These are phyloP conservation scores for Nebria brevicollis DNA, from an alignment of 2,888 invertebrate species.

Conservation along the genomic window DNA sequence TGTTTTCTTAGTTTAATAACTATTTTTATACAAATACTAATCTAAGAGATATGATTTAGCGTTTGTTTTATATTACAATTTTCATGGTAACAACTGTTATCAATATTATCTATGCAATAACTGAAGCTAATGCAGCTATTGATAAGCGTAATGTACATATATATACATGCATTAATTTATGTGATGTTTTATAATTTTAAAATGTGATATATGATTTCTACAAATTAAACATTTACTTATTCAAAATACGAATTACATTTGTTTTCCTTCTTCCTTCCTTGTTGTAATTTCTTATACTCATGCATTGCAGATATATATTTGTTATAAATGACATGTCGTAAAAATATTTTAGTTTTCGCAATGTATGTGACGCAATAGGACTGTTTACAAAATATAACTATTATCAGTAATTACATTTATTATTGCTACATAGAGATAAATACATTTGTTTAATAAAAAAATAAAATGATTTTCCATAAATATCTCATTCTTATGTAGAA, in stretches of 20 bases:
- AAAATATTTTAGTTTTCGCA: not conserved
- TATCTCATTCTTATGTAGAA: constrained; percentile 31
- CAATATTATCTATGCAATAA: not conserved
- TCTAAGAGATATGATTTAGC: not conserved
- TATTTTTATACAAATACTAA: not conserved
- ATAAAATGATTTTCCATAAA: constrained; percentile 37
- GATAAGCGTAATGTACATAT: not conserved
- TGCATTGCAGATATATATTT: not conserved
- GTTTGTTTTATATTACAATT: too few species aligned
- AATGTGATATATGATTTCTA: constrained; percentile 8
- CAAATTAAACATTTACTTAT: not conserved
- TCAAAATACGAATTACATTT: not conserved
- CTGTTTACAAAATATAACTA: constrained; percentile 4
- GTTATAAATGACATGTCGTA: not conserved
- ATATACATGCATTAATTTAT: not conserved
- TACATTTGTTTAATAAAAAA: constrained; percentile 39
- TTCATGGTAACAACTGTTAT: not conserved
- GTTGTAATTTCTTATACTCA: constrained; percentile 18
- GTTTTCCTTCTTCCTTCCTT: constrained; percentile 5
- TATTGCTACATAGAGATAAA: constrained; percentile 46
- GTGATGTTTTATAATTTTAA: not conserved
- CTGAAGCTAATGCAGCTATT: not conserved
- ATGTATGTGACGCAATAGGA: not conserved
- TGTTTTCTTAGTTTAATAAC: not conserved
- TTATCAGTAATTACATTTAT: constrained; percentile 42